These are phyloP conservation scores for Capromys pilorides DNA, from an alignment of 2,797 vertebrate genomes.

Conservation along the genomic window DNA sequence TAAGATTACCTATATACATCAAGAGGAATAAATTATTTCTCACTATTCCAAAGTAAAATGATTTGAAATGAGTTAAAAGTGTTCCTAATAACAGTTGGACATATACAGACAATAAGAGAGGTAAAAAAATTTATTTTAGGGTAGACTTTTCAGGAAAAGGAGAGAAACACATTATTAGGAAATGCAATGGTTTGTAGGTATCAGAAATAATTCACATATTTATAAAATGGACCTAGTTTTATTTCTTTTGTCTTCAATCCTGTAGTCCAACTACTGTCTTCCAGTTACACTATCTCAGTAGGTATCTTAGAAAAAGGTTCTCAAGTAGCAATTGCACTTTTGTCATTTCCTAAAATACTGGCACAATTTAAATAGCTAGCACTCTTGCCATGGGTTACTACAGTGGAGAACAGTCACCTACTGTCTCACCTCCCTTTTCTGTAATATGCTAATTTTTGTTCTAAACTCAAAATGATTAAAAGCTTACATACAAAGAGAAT, in stretches of 20 bases:
- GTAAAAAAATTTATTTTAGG: conserved; percentile 10
- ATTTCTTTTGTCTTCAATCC: background rate
- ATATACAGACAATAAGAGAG: background rate
- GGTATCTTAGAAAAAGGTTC: background rate
- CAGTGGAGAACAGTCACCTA: background rate
- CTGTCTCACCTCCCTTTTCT: background rate
- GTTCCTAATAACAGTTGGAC: background rate
- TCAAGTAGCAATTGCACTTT: background rate
- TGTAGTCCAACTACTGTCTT: background rate
- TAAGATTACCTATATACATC: background rate
- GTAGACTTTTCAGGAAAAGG: conserved; percentile 23
- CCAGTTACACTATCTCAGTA: background rate
- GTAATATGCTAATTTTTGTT: background rate
- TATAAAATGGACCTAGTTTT: background rate
- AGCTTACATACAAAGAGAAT: background rate
- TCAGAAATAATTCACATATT: background rate
- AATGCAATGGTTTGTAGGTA: background rate
- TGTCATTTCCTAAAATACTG: background rate
- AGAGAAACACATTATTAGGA: background rate
- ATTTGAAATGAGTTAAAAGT: background rate
- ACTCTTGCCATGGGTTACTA: background rate
- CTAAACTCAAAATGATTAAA: conserved; percentile 32
- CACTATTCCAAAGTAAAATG: background rate
- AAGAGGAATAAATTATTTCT: background rate
- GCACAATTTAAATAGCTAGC: background rate